Conservation (phyloP, 2,888 invertebrate species). For the Gryllus longicercus region DNA sequence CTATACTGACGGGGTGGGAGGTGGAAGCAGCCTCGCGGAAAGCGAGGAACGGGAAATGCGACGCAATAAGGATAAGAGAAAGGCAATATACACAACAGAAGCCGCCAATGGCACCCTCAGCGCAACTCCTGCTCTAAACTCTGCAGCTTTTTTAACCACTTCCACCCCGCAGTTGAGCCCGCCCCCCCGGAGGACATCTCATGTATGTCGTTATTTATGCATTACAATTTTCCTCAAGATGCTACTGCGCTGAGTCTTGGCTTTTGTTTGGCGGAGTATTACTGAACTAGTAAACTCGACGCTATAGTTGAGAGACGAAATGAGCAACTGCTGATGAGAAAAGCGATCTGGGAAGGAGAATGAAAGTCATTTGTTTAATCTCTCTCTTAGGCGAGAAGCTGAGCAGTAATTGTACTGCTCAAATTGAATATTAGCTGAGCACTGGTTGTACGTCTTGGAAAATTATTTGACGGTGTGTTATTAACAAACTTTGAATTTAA, state of each 20-base stretch:
- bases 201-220: slow-evolving; percentile 35
- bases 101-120: slow-evolving; percentile 28
- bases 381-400: slow-evolving; percentile 25
- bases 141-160: slow-evolving; percentile 2
- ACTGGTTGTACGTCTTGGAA: background rate
- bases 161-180: background rate
- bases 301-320: slow-evolving; percentile 30
- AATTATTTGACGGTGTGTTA: background rate
- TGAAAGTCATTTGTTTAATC: background rate
- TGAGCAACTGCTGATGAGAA: slow-evolving; percentile 19
- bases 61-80: slow-evolving; percentile 28
- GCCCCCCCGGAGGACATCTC: slow-evolving; percentile 1
- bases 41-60: slow-evolving; percentile 3
- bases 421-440: background rate
- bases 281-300: slow-evolving; percentile 33
- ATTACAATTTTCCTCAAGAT: slow-evolving; percentile 36
- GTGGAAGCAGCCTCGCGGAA: background rate
- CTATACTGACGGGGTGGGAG: background rate
- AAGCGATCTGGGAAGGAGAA: slow-evolving; percentile 5
- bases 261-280: slow-evolving; percentile 27
- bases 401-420: background rate
- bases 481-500: background rate
- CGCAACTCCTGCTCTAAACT: slow-evolving; percentile 1
- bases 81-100: slow-evolving; percentile 29
- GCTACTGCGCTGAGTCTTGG: slow-evolving; percentile 23